These are phyloP conservation scores for Trematomus bernacchii DNA, from an alignment of 2,797 vertebrate species.

Conservation along the genomic window DNA sequence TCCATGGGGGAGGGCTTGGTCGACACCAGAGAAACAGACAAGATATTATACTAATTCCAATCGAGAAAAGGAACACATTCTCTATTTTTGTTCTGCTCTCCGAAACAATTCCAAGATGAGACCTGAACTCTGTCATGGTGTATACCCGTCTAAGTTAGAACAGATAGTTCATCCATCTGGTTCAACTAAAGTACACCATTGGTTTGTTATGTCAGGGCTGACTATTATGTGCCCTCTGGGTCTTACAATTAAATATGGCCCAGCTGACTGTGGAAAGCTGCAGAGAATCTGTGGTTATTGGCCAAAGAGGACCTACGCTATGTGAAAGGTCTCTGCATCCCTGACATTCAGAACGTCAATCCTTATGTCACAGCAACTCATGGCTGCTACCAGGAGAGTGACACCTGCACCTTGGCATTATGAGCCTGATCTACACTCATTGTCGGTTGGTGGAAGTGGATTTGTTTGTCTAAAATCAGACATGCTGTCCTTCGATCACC, in stretches of 20 bases:
- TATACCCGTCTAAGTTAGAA: neutral
- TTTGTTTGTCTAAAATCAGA: constrained; percentile 10
- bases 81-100: neutral
- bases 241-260: neutral
- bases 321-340: constrained; percentile 42
- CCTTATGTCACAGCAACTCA: constrained; percentile 22
- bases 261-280: constrained; percentile 3
- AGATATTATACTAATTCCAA: neutral
- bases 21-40: neutral
- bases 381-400: constrained; percentile 16
- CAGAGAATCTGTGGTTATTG: constrained; percentile 10
- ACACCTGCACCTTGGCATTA: constrained; percentile 30
- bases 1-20: neutral
- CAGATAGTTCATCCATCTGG: neutral
- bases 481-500: constrained; percentile 2
- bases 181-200: neutral
- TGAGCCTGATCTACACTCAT: constrained; percentile 14
- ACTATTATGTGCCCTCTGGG: neutral
- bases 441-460: neutral
- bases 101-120: neutral
- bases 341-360: constrained; percentile 57
- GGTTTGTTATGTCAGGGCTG: neutral
- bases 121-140: neutral
- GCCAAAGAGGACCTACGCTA: constrained; percentile 17
- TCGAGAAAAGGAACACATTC: neutral